Evolutionary conservation across 2,888 invertebrate genomes (phyloP).

Genomic region (Trachelus tabidus): DNA sequence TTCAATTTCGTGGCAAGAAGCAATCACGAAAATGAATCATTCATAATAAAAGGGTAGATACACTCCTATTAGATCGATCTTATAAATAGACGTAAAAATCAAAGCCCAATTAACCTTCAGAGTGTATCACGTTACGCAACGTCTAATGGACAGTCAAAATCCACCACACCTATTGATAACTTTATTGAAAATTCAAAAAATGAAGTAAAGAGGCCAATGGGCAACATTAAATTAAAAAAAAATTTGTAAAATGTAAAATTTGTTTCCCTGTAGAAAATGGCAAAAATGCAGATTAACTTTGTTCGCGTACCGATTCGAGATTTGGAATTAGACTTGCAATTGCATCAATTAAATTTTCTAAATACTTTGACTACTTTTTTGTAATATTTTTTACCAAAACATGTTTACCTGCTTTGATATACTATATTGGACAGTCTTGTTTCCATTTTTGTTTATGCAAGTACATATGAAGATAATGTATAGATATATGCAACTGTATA

Average conservation of each 20-base stretch:
- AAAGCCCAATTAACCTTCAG: neutral
- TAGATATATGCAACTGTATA: neutral
- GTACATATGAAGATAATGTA: neutral
- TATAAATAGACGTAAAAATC: neutral
- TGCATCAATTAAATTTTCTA: neutral
- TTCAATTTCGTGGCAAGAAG: neutral
- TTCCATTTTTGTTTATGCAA: neutral
- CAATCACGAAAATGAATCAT: neutral
- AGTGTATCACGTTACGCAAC: neutral
- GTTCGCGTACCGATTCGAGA: neutral
- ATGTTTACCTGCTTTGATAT: neutral
- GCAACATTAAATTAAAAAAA: neutral
- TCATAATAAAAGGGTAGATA: neutral
- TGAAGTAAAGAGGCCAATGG: neutral
- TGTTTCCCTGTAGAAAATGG: neutral
- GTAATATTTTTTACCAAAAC: neutral
- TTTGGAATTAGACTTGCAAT: neutral
- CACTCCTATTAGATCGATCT: neutral
- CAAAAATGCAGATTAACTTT: neutral
- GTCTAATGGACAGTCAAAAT: neutral
- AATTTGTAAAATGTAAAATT: no score
- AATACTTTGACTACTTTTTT: neutral
- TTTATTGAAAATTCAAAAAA: neutral
- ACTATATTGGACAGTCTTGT: neutral
- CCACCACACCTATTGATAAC: neutral